Conservation (phyloP, 1,140 invertebrate species). For the Brachionus plicatilis region DNA sequence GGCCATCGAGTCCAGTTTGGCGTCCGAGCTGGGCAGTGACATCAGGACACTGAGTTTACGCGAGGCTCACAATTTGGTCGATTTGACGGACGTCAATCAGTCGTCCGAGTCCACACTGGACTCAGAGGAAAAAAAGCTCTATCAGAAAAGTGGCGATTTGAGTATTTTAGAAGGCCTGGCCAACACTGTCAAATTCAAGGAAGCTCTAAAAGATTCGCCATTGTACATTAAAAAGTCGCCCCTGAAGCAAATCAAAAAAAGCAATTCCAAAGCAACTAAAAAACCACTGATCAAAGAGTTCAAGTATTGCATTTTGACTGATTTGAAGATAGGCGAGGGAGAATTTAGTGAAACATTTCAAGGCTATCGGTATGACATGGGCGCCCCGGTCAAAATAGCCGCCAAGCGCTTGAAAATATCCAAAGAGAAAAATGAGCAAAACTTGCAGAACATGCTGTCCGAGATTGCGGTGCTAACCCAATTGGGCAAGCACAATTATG, state of each 20-base stretch:
- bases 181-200: not conserved
- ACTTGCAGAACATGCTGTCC: constrained; percentile 13
- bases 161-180: not conserved
- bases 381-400: constrained; percentile 35
- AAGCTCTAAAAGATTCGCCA: not conserved
- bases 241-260: not conserved
- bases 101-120: not conserved
- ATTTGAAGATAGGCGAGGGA: constrained; percentile 35
- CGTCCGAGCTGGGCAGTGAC: not conserved
- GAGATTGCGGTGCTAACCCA: not conserved
- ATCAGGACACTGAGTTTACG: not conserved
- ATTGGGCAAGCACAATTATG: constrained; percentile 1
- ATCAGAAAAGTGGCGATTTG: not conserved
- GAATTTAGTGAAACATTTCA: constrained; percentile 39
- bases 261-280: not conserved
- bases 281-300: constrained; percentile 3
- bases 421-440: not conserved
- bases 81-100: not conserved
- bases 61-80: not conserved
- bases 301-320: constrained; percentile 36
- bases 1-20: not conserved
- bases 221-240: not conserved
- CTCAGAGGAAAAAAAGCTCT: not conserved
- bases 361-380: constrained; percentile 33
- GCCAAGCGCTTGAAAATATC: constrained; percentile 34